Evolutionary conservation across 2,113 vertebrate species (phyloP).

Genomic region (Odocoileus hemionus): DNA sequence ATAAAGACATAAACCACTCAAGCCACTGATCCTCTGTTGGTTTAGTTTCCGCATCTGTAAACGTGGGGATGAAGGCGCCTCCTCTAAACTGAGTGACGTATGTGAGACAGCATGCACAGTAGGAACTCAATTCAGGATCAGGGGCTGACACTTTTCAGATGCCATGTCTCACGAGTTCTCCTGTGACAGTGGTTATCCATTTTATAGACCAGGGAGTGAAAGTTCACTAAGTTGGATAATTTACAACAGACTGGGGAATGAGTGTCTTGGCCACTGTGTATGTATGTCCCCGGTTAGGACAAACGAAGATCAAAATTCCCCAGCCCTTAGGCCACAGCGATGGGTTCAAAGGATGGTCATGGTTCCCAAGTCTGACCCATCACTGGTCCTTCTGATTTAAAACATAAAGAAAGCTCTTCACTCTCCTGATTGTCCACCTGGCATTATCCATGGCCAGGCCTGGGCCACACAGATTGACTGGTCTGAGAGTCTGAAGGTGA

Average conservation of each 20-base stretch:
- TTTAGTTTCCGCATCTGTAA: background rate
- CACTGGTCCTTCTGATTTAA: background rate
- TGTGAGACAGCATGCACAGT: accelerated
- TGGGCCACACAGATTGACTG: background rate
- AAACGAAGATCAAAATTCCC: background rate
- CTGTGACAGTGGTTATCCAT: too few species aligned
- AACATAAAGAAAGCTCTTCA: background rate
- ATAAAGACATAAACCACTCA: too few species aligned
- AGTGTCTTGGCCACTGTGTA: background rate
- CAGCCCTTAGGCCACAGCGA: too few species aligned
- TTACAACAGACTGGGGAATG: accelerated
- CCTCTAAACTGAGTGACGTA: accelerated
- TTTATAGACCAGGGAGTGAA: background rate
- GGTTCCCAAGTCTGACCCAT: background rate
- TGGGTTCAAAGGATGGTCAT: background rate
- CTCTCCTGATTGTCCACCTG: background rate
- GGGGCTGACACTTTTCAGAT: accelerated
- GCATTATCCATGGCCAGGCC: accelerated
- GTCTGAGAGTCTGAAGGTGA: background rate
- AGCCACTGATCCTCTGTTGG: too few species aligned
- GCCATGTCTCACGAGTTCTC: accelerated
- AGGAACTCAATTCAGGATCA: accelerated
- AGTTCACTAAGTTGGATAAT: accelerated
- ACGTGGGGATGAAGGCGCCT: accelerated
- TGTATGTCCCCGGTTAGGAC: background rate